These are phyloP conservation scores for Fabriciana adippe DNA, from an alignment of 2,888 invertebrate species.

Conservation along the genomic window DNA sequence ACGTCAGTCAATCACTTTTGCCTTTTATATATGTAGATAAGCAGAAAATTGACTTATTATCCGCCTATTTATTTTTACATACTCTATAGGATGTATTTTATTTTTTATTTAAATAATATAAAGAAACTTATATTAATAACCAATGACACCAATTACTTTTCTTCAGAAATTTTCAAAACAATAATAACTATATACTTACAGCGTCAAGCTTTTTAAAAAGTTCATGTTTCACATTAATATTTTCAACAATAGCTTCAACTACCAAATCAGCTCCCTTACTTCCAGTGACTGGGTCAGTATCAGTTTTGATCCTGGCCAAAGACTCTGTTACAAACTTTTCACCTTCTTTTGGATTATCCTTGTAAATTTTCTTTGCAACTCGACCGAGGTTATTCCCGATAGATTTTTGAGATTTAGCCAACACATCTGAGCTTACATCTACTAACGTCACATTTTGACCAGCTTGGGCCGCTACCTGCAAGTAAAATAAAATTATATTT, in stretches of 20 bases:
- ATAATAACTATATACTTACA: constrained; percentile 57
- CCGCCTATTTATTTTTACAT: no score
- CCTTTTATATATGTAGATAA: no score
- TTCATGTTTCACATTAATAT: constrained; percentile 88
- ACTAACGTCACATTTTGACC: constrained; percentile 92
- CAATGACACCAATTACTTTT: no score
- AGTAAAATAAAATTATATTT: constrained; percentile 48
- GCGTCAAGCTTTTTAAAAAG: constrained; percentile 88
- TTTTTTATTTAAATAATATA: no score
- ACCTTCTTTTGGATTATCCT: constrained; percentile 85
- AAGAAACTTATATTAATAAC: no score
- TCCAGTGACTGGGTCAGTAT: constrained; percentile 83
- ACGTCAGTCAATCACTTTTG: no score
- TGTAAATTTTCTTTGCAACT: constrained; percentile 89
- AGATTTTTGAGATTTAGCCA: constrained; percentile 87
- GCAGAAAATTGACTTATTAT: no score
- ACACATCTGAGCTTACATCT: constrained; percentile 87
- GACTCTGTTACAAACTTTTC: constrained; percentile 86
- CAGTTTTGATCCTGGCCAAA: constrained; percentile 82
- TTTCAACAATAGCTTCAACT: constrained; percentile 94
- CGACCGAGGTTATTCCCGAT: constrained; percentile 87
- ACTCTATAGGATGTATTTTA: no score
- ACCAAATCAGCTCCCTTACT: constrained; percentile 88
- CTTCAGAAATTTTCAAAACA: no score
- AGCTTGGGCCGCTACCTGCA: constrained; percentile 92